phyloP scores from a whole-genome alignment of 2,888 invertebrate genomes.

The Athalia circularis region DNA sequence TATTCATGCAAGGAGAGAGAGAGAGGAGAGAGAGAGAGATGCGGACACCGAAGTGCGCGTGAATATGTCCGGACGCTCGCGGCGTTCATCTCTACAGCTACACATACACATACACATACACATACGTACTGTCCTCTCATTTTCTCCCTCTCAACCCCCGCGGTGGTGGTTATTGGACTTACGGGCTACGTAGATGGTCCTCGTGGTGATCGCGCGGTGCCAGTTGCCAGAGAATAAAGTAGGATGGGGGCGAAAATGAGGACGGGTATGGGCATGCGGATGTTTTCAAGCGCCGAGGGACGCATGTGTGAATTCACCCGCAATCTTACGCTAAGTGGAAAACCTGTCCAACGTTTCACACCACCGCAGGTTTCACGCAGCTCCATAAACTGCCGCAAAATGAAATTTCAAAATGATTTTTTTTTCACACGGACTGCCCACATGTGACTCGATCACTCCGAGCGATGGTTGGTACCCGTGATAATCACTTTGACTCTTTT shows the following conservation, averaged over 20 bases:
- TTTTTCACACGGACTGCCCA: neutral
- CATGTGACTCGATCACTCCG: neutral
- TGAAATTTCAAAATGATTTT: constrained; percentile 25
- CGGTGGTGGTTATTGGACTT: constrained; percentile 44
- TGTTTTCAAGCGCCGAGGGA: constrained; percentile 43
- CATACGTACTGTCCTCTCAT: constrained; percentile 14
- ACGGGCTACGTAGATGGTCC: constrained; percentile 38
- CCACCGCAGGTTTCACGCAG: neutral
- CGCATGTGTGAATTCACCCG: constrained; percentile 44
- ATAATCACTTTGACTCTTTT: neutral
- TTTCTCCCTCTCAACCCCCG: neutral
- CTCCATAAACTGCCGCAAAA: neutral
- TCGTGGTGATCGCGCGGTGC: constrained; percentile 37
- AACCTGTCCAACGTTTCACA: constrained; percentile 43
- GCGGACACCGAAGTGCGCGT: constrained; percentile 10
- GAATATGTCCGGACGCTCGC: constrained; percentile 6
- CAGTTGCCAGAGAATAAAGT: constrained; percentile 18
- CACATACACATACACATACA: neutral
- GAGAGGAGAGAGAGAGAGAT: neutral
- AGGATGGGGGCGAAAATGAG: neutral
- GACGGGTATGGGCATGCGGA: neutral
- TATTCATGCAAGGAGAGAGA: constrained; percentile 31
- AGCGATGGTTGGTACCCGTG: neutral
- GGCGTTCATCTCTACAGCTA: too few species aligned
- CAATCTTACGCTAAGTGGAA: constrained; percentile 45